Conservation (phyloP, 2,888 invertebrate genomes). For the Lottia scabra region DNA sequence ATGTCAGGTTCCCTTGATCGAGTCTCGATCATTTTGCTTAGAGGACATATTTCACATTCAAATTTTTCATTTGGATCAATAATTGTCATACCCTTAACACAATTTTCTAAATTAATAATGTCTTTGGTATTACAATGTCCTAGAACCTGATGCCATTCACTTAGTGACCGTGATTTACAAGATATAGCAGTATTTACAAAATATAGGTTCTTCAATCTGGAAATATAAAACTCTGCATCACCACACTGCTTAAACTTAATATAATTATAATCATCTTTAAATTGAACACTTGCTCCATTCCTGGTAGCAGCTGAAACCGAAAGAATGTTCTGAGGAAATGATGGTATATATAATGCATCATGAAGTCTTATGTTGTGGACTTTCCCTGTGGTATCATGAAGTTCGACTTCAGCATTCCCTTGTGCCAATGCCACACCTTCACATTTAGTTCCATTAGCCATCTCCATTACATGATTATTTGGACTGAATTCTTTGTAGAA, state of each 20-base stretch:
- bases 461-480: slow-evolving; percentile 29
- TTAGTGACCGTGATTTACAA: neutral
- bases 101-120: too few relatives aligned
- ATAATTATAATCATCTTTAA: neutral
- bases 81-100: slow-evolving; percentile 29
- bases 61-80: neutral
- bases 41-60: slow-evolving; percentile 21
- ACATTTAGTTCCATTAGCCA: slow-evolving; percentile 23
- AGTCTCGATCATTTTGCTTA: slow-evolving; percentile 3
- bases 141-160: slow-evolving; percentile 24
- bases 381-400: slow-evolving; percentile 11
- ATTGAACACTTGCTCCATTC: slow-evolving; percentile 21
- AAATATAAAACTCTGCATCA: neutral
- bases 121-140: slow-evolving; percentile 28
- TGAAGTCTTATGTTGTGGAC: slow-evolving; percentile 6
- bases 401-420: slow-evolving; percentile 12
- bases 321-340: slow-evolving; percentile 31
- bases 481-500: slow-evolving; percentile 31
- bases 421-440: slow-evolving; percentile 14
- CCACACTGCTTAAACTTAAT: neutral
- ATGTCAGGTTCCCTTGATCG: neutral
- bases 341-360: slow-evolving; percentile 26
- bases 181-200: neutral
- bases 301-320: slow-evolving; percentile 31
- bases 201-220: neutral